These are phyloP conservation scores for Lasiommata megera DNA, from an alignment of 2,888 invertebrate species.

Conservation along the genomic window DNA sequence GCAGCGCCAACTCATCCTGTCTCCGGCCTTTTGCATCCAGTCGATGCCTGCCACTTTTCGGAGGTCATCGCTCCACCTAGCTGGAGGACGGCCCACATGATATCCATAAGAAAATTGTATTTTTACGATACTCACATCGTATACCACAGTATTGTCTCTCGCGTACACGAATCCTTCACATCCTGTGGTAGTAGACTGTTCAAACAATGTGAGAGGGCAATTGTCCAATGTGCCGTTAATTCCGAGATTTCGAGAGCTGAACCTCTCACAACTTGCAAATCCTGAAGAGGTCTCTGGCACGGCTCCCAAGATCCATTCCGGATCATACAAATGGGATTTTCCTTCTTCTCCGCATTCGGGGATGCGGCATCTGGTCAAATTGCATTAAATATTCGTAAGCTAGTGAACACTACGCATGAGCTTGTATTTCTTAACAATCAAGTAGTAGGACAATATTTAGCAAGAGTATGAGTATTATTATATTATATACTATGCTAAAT, in stretches of 20 bases:
- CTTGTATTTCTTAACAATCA: too few species aligned
- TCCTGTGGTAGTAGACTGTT: conserved; percentile 17
- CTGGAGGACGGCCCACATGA: too few species aligned
- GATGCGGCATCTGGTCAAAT: conserved; percentile 58
- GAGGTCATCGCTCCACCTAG: too few species aligned
- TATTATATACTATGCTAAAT: too few species aligned
- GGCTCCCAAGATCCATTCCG: conserved; percentile 56
- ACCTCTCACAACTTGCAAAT: conserved; percentile 58
- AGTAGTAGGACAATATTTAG: too few species aligned
- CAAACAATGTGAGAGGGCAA: conserved; percentile 53
- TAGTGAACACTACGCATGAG: too few species aligned
- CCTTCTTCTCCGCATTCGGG: conserved; percentile 57
- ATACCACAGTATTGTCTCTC: conserved; percentile 40
- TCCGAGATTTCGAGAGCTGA: conserved; percentile 29
- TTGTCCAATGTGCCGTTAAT: conserved; percentile 34
- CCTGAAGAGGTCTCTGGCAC: conserved; percentile 51
- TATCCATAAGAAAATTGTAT: not conserved
- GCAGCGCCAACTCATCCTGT: too few species aligned
- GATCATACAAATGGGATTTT: conserved; percentile 35
- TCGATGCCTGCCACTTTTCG: too few species aligned
- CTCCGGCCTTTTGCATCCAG: too few species aligned
- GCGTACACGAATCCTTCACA: conserved; percentile 40
- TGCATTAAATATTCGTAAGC: too few species aligned
- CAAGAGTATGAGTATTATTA: too few species aligned
- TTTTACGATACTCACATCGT: conserved; percentile 37